These are phyloP conservation scores for Eidolon dupreanum DNA, from an alignment of 2,797 vertebrate genomes.

Conservation along the genomic window DNA sequence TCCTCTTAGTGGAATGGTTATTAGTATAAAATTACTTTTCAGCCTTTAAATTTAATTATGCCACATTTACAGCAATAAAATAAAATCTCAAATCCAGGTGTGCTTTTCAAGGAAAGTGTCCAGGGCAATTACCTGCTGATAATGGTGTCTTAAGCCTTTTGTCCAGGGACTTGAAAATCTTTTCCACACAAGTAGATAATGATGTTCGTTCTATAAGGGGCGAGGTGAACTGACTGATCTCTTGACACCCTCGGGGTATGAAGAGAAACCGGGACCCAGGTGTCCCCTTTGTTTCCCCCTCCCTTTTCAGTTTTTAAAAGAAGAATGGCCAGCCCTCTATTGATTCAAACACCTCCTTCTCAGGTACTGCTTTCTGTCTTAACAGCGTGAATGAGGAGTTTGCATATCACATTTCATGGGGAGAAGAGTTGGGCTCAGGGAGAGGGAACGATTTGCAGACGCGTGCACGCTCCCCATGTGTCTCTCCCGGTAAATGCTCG, in stretches of 20 bases:
- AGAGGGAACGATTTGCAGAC: background rate
- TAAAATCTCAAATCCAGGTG: slow-evolving; percentile 61
- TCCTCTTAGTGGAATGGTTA: slow-evolving; percentile 55
- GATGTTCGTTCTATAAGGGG: background rate
- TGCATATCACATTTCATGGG: background rate
- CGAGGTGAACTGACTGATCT: slow-evolving; percentile 15
- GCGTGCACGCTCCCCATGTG: rapidly evolving
- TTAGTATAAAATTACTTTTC: slow-evolving; percentile 72
- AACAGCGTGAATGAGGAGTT: background rate
- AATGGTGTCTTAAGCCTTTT: slow-evolving; percentile 43
- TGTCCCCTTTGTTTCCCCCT: slow-evolving; percentile 22
- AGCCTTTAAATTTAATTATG: slow-evolving; percentile 71
- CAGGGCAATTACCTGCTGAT: slow-evolving; percentile 50
- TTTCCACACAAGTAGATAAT: slow-evolving; percentile 44
- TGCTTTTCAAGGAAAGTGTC: slow-evolving; percentile 56
- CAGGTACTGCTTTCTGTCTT: background rate
- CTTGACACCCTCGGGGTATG: background rate
- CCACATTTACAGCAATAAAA: slow-evolving; percentile 64
- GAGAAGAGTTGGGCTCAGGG: background rate
- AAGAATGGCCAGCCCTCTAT: background rate
- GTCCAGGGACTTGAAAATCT: background rate
- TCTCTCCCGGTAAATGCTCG: background rate
- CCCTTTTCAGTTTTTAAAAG: background rate
- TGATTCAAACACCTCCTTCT: background rate
- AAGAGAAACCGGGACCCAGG: slow-evolving; percentile 36